Conservation (phyloP, 2,888 invertebrate species). For the Sarcophaga carnaria region DNA sequence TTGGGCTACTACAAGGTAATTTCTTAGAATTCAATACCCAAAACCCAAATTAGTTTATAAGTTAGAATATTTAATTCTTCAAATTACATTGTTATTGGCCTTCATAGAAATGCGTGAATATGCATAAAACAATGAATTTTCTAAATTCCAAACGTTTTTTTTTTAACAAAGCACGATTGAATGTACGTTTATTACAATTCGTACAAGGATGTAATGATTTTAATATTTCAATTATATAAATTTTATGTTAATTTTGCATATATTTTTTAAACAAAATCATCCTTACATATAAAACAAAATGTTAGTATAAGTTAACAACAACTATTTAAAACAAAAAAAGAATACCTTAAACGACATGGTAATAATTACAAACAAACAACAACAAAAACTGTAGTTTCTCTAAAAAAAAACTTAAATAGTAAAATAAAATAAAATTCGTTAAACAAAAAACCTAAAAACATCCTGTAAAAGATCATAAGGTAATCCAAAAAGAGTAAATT, state of each 20-base stretch:
- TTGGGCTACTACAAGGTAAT: conserved; percentile 40
- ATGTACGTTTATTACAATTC: conserved; percentile 39
- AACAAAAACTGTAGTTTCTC: conserved; percentile 63
- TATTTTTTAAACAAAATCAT: conserved; percentile 28
- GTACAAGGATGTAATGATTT: conserved; percentile 46
- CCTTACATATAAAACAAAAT: conserved; percentile 38
- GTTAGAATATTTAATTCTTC: conserved; percentile 56
- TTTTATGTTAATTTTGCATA: conserved; percentile 47
- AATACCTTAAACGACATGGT: conserved; percentile 65
- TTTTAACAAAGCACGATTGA: conserved; percentile 38
- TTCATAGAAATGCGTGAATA: background rate
- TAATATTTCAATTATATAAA: conserved; percentile 32
- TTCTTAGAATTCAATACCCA: conserved; percentile 53
- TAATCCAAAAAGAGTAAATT: conserved; percentile 14
- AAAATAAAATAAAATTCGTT: conserved; percentile 54
- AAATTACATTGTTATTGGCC: conserved; percentile 34
- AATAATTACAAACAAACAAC: conserved; percentile 58
- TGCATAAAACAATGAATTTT: conserved; percentile 47
- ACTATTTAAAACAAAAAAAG: conserved; percentile 41
- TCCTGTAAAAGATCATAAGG: background rate
- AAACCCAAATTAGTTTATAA: conserved; percentile 62
- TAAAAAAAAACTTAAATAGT: conserved; percentile 37
- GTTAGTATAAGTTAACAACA: conserved; percentile 61
- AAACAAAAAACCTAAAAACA: conserved; percentile 24
- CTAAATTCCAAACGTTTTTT: conserved; percentile 1